Percentiles rank a stretch among this genome's conserved stretches.
phyloP scores from a whole-genome alignment of 2,113 vertebrate genomes.

The Calypte anna region DNA sequence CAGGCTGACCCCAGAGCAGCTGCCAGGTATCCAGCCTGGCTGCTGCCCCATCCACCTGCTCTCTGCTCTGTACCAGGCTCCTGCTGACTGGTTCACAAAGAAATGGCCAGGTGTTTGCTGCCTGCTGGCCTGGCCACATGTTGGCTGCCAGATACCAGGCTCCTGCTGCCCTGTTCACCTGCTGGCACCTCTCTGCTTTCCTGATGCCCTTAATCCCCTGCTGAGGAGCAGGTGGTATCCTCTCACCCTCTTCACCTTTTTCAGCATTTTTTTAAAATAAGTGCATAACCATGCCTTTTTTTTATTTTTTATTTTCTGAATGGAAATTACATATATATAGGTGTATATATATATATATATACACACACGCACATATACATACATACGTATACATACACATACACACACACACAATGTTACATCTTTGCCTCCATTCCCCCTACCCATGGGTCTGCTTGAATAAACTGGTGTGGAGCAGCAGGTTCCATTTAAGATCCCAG shows the following conservation, averaged over 20 bases:
- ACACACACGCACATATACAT: no score
- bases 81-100: not conserved
- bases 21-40: constrained; percentile 25
- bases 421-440: not conserved
- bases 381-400: not conserved
- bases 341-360: accelerated
- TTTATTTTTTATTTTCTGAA: not conserved
- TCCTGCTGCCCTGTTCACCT: not conserved
- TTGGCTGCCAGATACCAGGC: not conserved
- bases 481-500: constrained; percentile 29
- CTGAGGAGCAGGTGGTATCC: not conserved
- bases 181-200: not conserved
- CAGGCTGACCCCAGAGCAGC: not conserved
- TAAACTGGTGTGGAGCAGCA: constrained; percentile 5
- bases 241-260: not conserved
- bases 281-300: not conserved
- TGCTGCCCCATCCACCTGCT: constrained; percentile 7
- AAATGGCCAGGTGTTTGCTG: constrained; percentile 3
- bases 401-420: no score
- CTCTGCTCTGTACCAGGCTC: not conserved
- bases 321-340: not conserved
- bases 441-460: not conserved
- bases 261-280: not conserved
- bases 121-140: not conserved
- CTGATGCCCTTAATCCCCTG: not conserved